Base-by-base conservation (phyloP, 2,113 vertebrate genomes). In the Datnioides undecimradiatus region DNA sequence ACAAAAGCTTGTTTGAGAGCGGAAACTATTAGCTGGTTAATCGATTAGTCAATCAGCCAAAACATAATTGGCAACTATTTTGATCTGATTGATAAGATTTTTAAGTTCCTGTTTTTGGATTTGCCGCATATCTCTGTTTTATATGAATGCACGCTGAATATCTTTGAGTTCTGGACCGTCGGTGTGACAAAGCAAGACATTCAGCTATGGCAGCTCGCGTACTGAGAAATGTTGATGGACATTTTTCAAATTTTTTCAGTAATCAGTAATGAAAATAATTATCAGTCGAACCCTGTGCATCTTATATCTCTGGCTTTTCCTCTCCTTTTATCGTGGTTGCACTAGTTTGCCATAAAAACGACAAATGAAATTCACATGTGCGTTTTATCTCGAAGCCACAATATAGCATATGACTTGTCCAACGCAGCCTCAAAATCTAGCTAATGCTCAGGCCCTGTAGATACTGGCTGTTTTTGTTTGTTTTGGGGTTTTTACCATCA, bases 391-490 rank as follows among this genome's bases (percentile, higher is more conserved):
- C 13, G 65, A 38, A 38, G 31, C 27, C 45, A 36, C 41, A 58
- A 46, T 55, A 25, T 38, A 2, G 55, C 48, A 36, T 38, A 40
- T 43, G 52, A 46, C 48, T 54, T 48, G 43, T 31, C 3, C 23
- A 77, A n/a, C 46, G 40, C 54, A 46, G 16, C 63, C n/a, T 73
- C 51, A 60, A 51, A 45, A 51, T 64, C 6, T n/a, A 38, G 29
- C 36, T 67, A 16, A 62, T 63, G 17, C 43, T 33, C 14, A 68
- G 23, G 43, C n/a, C 46, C 58, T 66, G 23, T 49, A 40, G n/a
- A n/a, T 13, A 58, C 23, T 17, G 36, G 14, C n/a, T n/a, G 23
- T 33, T 60, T 9, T 45, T 27, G 2, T 10, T 54, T 38, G 54
- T 43, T 45, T 34, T 46, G 31, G n/a, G 59, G 71, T 45, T 13